These are phyloP conservation scores for Scaptomyza pallida DNA, from an alignment of 1,140 invertebrate genomes.

Conservation along the genomic window DNA sequence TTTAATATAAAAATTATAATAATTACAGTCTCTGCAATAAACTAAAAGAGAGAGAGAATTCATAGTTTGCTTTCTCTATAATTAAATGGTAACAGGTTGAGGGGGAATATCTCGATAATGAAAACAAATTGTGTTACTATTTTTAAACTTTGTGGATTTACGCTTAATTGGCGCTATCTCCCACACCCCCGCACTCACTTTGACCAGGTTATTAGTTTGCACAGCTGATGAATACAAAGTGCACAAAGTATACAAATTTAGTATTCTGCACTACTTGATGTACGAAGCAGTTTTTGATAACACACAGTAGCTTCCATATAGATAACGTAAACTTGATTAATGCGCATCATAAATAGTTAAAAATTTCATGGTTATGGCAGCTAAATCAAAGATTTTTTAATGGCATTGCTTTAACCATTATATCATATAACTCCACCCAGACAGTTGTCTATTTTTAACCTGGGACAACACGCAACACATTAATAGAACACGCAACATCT, in stretches of 20 bases:
- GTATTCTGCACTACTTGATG: slow-evolving; percentile 39
- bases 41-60: no score
- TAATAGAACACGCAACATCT: slow-evolving; percentile 5
- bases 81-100: slow-evolving; percentile 43
- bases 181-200: not conserved
- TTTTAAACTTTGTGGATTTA: slow-evolving; percentile 52
- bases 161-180: slow-evolving; percentile 53
- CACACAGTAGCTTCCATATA: slow-evolving; percentile 25
- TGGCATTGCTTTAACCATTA: not conserved
- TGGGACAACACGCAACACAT: slow-evolving; percentile 13
- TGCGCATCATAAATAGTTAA: slow-evolving; percentile 55
- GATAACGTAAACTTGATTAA: slow-evolving; percentile 62
- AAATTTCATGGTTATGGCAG: slow-evolving; percentile 32
- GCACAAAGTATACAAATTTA: slow-evolving; percentile 49
- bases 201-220: slow-evolving; percentile 36
- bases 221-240: slow-evolving; percentile 54
- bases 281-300: slow-evolving; percentile 49
- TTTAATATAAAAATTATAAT: no score
- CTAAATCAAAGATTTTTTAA: slow-evolving; percentile 20
- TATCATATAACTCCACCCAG: not conserved
- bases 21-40: no score
- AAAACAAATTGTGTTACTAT: slow-evolving; percentile 72
- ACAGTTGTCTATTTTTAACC: not conserved
- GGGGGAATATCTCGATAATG: slow-evolving; percentile 50
- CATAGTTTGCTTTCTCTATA: slow-evolving; percentile 34